Percentiles rank a stretch among this genome's conserved stretches.
Evolutionary conservation across 2,888 invertebrate species (phyloP).

Genomic region (Sepioteuthis lessoniana): DNA sequence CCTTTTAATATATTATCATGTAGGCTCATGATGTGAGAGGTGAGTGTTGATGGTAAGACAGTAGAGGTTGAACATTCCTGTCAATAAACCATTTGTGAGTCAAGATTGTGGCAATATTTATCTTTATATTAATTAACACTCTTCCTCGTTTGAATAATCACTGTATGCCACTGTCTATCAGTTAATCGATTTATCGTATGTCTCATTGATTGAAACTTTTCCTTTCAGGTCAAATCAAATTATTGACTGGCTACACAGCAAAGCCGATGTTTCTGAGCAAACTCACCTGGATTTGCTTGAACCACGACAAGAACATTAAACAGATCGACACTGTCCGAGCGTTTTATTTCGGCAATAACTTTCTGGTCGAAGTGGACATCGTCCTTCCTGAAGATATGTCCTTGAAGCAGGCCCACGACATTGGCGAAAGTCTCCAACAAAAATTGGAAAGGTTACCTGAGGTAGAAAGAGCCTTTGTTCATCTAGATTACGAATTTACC

Average conservation of each 20-base stretch:
- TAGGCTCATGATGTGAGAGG: too few relatives aligned
- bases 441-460: constrained; percentile 76
- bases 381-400: constrained; percentile 76
- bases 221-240: constrained; percentile 71
- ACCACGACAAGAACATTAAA: constrained; percentile 70
- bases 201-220: too few relatives aligned
- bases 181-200: too few relatives aligned
- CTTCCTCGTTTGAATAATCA: too few relatives aligned
- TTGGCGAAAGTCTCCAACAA: constrained; percentile 76
- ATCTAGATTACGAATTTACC: constrained; percentile 76
- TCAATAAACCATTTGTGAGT: too few relatives aligned
- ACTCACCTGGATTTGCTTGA: constrained; percentile 73
- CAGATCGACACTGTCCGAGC: constrained; percentile 77
- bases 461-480: constrained; percentile 78
- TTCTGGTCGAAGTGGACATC: constrained; percentile 75
- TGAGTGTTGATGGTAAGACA: too few relatives aligned
- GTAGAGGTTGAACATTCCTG: too few relatives aligned
- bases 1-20: too few relatives aligned
- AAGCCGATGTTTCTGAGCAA: constrained; percentile 73
- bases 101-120: too few relatives aligned
- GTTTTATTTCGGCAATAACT: constrained; percentile 77
- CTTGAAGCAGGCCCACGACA: constrained; percentile 76
- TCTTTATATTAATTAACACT: too few relatives aligned
- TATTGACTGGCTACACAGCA: constrained; percentile 73
- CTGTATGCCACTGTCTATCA: too few relatives aligned